Evolutionary conservation across 2,113 vertebrate species (phyloP).

Genomic region (Nothoprocta perdicaria): DNA sequence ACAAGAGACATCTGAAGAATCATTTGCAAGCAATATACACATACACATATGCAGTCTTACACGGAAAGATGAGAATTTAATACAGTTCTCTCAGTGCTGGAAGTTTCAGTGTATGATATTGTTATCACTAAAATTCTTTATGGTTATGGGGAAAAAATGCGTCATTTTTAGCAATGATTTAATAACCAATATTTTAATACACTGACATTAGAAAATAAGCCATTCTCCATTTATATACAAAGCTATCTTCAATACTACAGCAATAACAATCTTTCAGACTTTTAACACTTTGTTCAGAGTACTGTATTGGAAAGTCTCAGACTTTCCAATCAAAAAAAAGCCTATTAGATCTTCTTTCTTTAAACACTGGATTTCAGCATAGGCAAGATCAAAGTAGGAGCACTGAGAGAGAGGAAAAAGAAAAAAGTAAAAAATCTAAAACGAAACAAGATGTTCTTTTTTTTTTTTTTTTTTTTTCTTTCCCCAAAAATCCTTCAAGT

Average conservation of each 20-base stretch:
- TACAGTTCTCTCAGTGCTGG: not conserved
- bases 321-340: not conserved
- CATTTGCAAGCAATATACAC: not conserved
- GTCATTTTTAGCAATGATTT: not conserved
- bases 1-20: not conserved
- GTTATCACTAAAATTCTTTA: not conserved
- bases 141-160: not conserved
- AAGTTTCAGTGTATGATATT: not conserved
- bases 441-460: not conserved
- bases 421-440: not conserved
- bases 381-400: not conserved
- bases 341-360: not conserved
- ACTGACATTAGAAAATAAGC: not conserved
- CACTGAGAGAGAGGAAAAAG: not conserved
- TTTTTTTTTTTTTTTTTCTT: too few relatives aligned
- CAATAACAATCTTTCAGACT: not conserved
- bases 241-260: not conserved
- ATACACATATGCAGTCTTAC: not conserved
- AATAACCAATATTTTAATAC: not conserved
- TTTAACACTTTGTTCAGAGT: not conserved
- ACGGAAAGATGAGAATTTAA: not conserved
- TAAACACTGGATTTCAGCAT: not conserved
- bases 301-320: not conserved
- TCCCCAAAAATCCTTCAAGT: accelerated
- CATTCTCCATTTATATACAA: not conserved